Evolutionary conservation across 2,888 invertebrate species (phyloP), one percentile per base, ranked within the genome.

Genomic region (Brachypterus glaber): DNA sequence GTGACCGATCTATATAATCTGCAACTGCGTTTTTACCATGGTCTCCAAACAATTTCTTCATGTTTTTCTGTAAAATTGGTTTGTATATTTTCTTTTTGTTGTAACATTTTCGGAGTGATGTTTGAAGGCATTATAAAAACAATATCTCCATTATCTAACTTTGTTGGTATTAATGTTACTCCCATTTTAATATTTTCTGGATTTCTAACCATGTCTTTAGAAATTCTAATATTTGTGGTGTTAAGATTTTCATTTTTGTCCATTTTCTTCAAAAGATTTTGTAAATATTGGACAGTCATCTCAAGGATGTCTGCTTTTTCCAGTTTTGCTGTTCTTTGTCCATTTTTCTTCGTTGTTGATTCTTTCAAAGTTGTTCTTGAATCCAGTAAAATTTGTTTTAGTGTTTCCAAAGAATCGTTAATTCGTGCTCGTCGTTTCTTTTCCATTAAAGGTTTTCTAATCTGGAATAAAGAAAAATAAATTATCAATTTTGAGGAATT

Each of bases 241-340:
- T 21, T 14, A 16, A 25, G 13, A 8, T n/a, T 17, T 26, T 25
- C 9, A 17, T n/a, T 44, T 35, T 49, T 43, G 24, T 43, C 47
- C n/a, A 59, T 39, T 47, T 57, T 59, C n/a, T 49, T 52, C 40
- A 71, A 71, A 2, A 78, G 58, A 33, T 67, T 64, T 47, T 73
- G 69, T 8, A 79, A 56, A 54, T 76, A 74, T 26, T 67, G 59
- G 4, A 77, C 77, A 0, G 77, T 76, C 70, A 77, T 69, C 54
- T 78, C 77, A 24, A 78, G 53, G 35, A 78, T 76, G 53, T 77
- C 77, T 0, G 78, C 78, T 54, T 77, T 77, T 57, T 78, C 78
- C 50, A 77, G 58, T 59, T 77, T 77, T 1, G 73, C 67, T 21
- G 72, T 73, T 31, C 70, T 50, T 44, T 60, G 58, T 3, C 58